phyloP scores from a whole-genome alignment of 2,888 invertebrate genomes.

The Nasonia oneida region DNA sequence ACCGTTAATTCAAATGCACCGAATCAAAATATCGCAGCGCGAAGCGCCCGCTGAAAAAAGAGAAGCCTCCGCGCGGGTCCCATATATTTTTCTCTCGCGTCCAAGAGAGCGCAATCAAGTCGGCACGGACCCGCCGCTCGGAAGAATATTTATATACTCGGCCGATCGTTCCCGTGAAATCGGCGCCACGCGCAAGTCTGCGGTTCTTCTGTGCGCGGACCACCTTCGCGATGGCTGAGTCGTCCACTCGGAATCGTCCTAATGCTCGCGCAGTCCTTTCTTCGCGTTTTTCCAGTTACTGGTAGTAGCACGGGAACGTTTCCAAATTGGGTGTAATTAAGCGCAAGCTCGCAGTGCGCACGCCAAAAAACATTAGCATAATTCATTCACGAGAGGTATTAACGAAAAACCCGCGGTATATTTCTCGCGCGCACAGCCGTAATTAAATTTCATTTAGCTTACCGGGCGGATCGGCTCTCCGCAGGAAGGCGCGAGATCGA shows the following conservation, averaged over 20 bases:
- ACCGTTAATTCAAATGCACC: conserved; percentile 61
- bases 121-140: neutral
- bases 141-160: conserved; percentile 52
- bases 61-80: neutral
- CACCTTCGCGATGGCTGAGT: conserved; percentile 9
- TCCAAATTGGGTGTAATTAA: neutral
- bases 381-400: neutral
- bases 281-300: too few relatives aligned
- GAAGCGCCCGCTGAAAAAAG: conserved; percentile 5
- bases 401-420: neutral
- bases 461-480: conserved; percentile 16
- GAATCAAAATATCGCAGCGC: conserved; percentile 49
- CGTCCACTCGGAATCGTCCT: neutral
- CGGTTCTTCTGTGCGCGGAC: conserved; percentile 17
- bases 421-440: neutral
- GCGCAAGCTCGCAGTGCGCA: neutral
- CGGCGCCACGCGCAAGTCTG: conserved; percentile 24
- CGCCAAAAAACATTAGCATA: neutral
- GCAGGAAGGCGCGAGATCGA: conserved; percentile 54
- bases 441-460: conserved; percentile 36
- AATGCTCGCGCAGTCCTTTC: neutral
- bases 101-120: conserved; percentile 35
- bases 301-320: neutral
- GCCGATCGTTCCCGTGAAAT: conserved; percentile 47
- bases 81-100: conserved; percentile 20